Evolutionary conservation across 1,140 invertebrate genomes (phyloP).

Genomic region (Pectinophora gossypiella): DNA sequence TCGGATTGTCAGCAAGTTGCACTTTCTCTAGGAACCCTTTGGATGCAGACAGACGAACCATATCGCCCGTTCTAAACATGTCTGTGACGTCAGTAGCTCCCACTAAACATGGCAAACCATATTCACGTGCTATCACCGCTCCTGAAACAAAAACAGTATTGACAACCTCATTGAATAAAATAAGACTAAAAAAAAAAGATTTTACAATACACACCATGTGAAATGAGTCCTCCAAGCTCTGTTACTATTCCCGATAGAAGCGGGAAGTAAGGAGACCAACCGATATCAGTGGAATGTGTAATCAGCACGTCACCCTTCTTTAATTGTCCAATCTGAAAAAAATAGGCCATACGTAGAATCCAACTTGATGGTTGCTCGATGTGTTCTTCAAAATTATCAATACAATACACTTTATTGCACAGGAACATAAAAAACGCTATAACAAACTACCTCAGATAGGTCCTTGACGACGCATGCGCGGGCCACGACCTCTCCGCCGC

Average conservation of each 20-base stretch:
- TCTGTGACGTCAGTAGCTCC: conserved; percentile 82
- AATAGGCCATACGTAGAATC: neutral
- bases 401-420: too few relatives aligned
- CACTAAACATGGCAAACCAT: conserved; percentile 89
- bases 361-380: too few relatives aligned
- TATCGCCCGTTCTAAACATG: conserved; percentile 82
- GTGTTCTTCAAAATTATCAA: too few relatives aligned
- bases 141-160: conserved; percentile 69
- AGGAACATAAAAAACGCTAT: conserved; percentile 2
- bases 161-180: neutral
- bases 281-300: conserved; percentile 87
- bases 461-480: conserved; percentile 82
- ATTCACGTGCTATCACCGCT: conserved; percentile 92
- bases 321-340: conserved; percentile 55
- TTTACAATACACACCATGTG: conserved; percentile 81
- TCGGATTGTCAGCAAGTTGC: conserved; percentile 5
- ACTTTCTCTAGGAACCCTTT: conserved; percentile 51
- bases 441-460: conserved; percentile 69
- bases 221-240: conserved; percentile 90
- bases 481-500: conserved; percentile 79
- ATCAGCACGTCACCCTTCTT: conserved; percentile 85
- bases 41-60: conserved; percentile 59
- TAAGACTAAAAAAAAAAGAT: neutral
- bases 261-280: conserved; percentile 92
- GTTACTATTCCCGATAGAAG: conserved; percentile 87